Evolutionary conservation across 2,113 vertebrate species (phyloP), one percentile per base, ranked within the genome.

Genomic region (Proterorhinus semilunaris): DNA sequence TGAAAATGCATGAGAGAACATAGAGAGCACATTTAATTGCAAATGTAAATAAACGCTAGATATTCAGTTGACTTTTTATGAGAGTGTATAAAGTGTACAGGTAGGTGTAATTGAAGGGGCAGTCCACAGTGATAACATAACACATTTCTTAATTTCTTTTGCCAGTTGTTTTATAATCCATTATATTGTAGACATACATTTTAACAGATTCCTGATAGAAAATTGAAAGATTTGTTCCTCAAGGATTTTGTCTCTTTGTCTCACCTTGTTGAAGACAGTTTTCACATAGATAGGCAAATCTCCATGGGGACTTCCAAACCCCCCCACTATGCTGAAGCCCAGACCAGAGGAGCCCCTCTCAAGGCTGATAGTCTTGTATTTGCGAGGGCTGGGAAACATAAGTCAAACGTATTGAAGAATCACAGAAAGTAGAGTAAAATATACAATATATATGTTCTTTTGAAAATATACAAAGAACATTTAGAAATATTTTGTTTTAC

Each of bases 241-340:
- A 11, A 46, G 15, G 36, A 52, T 47, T 10, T 8, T 55, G 10
- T 62, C 21, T 11, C 11, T 6, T 7, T 45, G 10, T 49, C 83
- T 84, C 86, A 98, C 97, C 94, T 98, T 97, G 69, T 90, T 91
- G 89, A 99, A 98, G 63, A 98, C 93, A 0, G 95, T 97, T 89
- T 98, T 98, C 69, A 98, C 92, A 76, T 99, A 98, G 85, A 99
- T 96, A 6, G 96, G 96, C 67, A 97, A 86, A 72, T 99, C 96
- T 81, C 96, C 96, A 0, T 98, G 96, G 65, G 95, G 95, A 78
- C 97, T 98, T 83, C 94, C 94, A 12, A 94, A 95, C 6, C 97
- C 97, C 4, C 97, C 96, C 15, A 98, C 95, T 75, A 98, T 96
- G 75, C 95, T 98, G 87, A 98, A 98, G 62, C 96, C 96, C 53